Conservation (phyloP, 2,888 invertebrate species). For the Euzophera pinguis region DNA sequence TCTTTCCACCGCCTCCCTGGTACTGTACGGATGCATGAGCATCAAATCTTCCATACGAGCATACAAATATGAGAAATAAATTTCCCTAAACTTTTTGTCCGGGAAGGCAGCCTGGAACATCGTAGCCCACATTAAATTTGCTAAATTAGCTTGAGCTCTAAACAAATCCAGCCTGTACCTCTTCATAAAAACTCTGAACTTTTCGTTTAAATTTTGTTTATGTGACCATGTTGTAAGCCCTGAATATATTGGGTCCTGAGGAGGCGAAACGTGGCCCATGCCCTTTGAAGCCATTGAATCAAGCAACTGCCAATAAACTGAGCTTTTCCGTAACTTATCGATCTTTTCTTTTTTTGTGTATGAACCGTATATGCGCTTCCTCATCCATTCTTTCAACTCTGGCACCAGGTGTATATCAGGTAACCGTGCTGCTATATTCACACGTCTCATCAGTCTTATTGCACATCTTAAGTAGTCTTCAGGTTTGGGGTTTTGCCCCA, state of each 20-base stretch:
- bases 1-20: constrained; percentile 38
- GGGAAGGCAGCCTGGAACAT: constrained; percentile 63
- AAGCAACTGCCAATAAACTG: constrained; percentile 46
- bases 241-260: constrained; percentile 34
- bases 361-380: constrained; percentile 53
- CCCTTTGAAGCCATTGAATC: constrained; percentile 35
- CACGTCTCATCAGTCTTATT: constrained; percentile 42
- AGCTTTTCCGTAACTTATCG: constrained; percentile 40
- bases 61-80: constrained; percentile 61
- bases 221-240: constrained; percentile 49
- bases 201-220: constrained; percentile 47
- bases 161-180: constrained; percentile 47
- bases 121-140: constrained; percentile 60
- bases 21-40: constrained; percentile 54
- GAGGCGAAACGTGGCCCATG: constrained; percentile 45
- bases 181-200: constrained; percentile 41
- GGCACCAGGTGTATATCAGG: constrained; percentile 61
- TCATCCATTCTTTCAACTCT: constrained; percentile 68
- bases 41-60: constrained; percentile 45
- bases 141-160: constrained; percentile 45
- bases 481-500: constrained; percentile 48
- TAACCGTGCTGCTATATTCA: constrained; percentile 57
- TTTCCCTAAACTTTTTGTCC: constrained; percentile 65
- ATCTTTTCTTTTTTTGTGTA: constrained; percentile 32
- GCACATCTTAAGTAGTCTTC: constrained; percentile 62